Evolutionary conservation across 2,888 invertebrate species (phyloP), one percentile per base, ranked within the genome.

Genomic region (Carabus problematicus): DNA sequence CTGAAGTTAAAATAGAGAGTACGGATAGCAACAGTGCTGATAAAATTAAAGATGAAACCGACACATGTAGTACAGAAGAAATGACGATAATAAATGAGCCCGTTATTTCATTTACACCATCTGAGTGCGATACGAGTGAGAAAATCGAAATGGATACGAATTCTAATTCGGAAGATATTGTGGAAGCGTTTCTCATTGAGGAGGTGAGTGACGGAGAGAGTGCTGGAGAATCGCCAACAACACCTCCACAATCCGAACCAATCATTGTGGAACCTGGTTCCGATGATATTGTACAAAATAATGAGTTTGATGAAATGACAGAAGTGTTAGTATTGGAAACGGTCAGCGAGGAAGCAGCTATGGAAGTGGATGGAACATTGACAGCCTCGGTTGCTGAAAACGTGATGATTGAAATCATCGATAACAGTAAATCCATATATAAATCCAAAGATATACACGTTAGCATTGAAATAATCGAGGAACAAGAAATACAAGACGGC

Each of bases 341-440:
- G 55, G 43, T 54, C 14, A 12, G 18, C 39, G 40, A 63, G 39
- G 49, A 45, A 62, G 39, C 47, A 11, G 52, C 43, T 11, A 63
- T 18, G 42, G 63, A 63, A 63, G 64, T 55, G 1, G 9, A 60
- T 9, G 64, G 52, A 6, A 19, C 52, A 6, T n/a, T 55, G 8
- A n/a, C 19, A 52, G 12, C 6, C 2, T 19, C 8, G 7, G 18
- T 60, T 43, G 58, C n/a, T 40, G 52, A 52, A 40, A 70, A 64
- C 19, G 54, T 55, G 9, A 70, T 45, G n/a, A 59, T 63, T 52
- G 66, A 66, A 18, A 67, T 67, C n/a, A 67, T 60, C 11, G 64
- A 64, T 9, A 6, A 29, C 29, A 29, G 3, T 29, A 29, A 29
- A 6, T 29, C 29, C 29, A 29, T 29, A 29, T 29, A 29, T 29